A percentile compares a stretch with the other conserved stretches of the same genome.
These are phyloP conservation scores for Palythoa grandiflora DNA, from an alignment of 92 coral and sea anemone genomes.

Conservation along the genomic window DNA sequence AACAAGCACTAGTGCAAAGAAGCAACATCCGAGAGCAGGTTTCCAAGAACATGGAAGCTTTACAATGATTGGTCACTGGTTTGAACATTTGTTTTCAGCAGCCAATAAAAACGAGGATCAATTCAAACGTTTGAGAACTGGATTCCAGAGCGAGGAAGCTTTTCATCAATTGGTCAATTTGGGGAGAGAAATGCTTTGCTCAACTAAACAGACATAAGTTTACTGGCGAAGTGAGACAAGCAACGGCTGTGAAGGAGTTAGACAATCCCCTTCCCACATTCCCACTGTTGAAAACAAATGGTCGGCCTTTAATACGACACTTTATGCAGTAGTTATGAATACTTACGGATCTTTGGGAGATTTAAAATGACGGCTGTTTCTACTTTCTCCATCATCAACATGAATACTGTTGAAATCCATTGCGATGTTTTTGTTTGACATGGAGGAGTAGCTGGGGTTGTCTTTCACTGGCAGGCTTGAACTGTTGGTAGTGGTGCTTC, in stretches of 20 bases:
- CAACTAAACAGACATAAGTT: neutral
- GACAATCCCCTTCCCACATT: too few species aligned
- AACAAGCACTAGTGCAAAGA: too few species aligned
- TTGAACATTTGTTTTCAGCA: neutral
- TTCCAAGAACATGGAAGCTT: too few species aligned
- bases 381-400: neutral
- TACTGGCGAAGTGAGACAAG: too few species aligned
- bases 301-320: neutral
- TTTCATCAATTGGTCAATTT: neutral
- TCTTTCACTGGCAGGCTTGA: neutral
- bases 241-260: too few species aligned
- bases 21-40: too few species aligned
- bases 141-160: too few species aligned
- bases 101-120: too few species aligned
- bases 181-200: too few species aligned
- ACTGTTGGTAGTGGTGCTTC: constrained; percentile 11
- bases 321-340: neutral
- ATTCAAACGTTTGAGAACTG: too few species aligned
- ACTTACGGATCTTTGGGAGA: constrained; percentile 14
- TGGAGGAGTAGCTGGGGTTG: neutral
- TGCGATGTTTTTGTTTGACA: neutral
- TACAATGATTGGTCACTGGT: too few species aligned
- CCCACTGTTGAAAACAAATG: neutral
- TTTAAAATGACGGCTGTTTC: neutral
- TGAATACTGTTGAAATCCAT: constrained; percentile 23